These are phyloP conservation scores for Amiota communis DNA, from an alignment of 2,888 invertebrate genomes.

Conservation along the genomic window DNA sequence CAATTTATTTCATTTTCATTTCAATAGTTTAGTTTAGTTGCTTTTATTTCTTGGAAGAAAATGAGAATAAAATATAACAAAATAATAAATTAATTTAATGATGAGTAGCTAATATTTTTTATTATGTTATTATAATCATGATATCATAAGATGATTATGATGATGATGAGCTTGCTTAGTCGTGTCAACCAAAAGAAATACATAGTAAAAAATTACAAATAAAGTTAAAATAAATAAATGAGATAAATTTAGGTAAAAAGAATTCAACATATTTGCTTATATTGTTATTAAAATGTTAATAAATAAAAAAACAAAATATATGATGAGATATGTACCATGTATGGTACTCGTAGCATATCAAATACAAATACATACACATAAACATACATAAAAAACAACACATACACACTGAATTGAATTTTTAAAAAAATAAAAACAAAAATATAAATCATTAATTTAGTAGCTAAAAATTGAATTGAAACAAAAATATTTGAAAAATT, in stretches of 20 bases:
- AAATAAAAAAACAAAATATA: slow-evolving; percentile 33
- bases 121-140: background rate
- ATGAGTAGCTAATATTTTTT: slow-evolving; percentile 44
- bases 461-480: slow-evolving; percentile 31
- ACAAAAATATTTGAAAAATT: slow-evolving; percentile 30
- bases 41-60: background rate
- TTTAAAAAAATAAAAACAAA: slow-evolving; percentile 51
- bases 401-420: slow-evolving; percentile 31
- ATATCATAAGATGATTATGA: too few relatives aligned
- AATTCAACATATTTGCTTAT: slow-evolving; percentile 52
- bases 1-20: too few relatives aligned
- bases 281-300: slow-evolving; percentile 45
- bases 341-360: slow-evolving; percentile 59
- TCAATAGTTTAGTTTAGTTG: too few relatives aligned
- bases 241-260: slow-evolving; percentile 37
- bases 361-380: slow-evolving; percentile 30
- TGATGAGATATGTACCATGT: slow-evolving; percentile 35
- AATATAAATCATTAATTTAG: slow-evolving; percentile 55
- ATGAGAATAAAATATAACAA: slow-evolving; percentile 25
- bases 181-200: slow-evolving; percentile 50
- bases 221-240: slow-evolving; percentile 39
- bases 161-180: slow-evolving; percentile 64
- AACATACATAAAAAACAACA: slow-evolving; percentile 24
- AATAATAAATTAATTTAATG: slow-evolving; percentile 40
- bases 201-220: slow-evolving; percentile 31